Evolutionary conservation across 2,888 invertebrate species (phyloP).

Genomic region (Formica aserva): DNA sequence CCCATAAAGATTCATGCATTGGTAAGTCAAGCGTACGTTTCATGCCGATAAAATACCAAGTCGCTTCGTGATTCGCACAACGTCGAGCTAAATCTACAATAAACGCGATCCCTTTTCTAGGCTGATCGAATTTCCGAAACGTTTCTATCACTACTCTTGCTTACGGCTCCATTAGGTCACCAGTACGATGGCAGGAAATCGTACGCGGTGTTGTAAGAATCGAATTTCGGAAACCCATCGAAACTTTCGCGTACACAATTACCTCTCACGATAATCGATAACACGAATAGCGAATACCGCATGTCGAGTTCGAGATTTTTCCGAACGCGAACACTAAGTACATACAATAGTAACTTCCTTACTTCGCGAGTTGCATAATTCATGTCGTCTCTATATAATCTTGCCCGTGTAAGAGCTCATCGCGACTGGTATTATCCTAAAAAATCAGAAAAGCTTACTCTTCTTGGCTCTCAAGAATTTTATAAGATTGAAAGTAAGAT

Average conservation of each 20-base stretch:
- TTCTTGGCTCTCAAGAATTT: background rate
- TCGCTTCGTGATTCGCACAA: constrained; percentile 2
- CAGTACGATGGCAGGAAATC: constrained; percentile 27
- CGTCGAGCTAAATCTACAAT: background rate
- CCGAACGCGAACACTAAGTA: background rate
- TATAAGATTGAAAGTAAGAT: background rate
- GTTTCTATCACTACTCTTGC: constrained; percentile 46
- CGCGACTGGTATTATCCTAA: background rate
- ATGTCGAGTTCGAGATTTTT: background rate
- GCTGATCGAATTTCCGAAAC: constrained; percentile 57
- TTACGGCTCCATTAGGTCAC: constrained; percentile 44
- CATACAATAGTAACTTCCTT: background rate
- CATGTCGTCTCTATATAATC: background rate
- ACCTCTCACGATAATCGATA: background rate
- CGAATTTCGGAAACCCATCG: constrained; percentile 46
- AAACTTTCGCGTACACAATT: background rate
- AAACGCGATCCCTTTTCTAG: background rate
- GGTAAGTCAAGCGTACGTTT: constrained; percentile 14
- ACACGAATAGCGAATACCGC: background rate
- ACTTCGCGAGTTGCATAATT: constrained; percentile 14
- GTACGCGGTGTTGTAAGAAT: constrained; percentile 32
- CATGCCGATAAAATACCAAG: background rate
- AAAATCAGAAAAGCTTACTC: background rate
- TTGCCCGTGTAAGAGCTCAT: background rate
- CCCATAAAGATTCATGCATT: background rate